phyloP scores from a whole-genome alignment of 2,113 vertebrate species.

The Dromiciops gliroides region DNA sequence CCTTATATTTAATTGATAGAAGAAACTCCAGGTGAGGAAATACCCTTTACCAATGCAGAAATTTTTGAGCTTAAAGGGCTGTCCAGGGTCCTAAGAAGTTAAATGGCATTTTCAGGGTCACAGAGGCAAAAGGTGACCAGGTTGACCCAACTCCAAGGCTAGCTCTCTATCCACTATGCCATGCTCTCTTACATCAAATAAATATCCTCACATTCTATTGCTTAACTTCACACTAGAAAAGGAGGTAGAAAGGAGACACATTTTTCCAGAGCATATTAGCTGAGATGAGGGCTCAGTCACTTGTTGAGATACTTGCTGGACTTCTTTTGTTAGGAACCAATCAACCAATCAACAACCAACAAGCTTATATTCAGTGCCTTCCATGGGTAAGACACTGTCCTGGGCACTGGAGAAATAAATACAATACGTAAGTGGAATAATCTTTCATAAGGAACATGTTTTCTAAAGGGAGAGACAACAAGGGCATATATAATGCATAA shows the following conservation, averaged over 20 bases:
- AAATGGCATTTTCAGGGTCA: not conserved
- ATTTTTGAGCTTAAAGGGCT: not conserved
- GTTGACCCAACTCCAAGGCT: not conserved
- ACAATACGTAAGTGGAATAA: not conserved
- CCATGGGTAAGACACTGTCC: not conserved
- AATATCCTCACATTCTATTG: slow-evolving; percentile 13
- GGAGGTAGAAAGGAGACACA: not conserved
- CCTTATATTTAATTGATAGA: not conserved
- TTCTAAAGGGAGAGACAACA: not conserved
- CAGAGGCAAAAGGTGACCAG: not conserved
- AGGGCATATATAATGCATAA: not conserved
- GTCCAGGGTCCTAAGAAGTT: not conserved
- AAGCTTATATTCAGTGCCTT: not conserved
- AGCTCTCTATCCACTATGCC: not conserved
- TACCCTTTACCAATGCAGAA: not conserved
- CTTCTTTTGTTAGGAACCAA: slow-evolving; percentile 7
- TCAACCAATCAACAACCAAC: not conserved
- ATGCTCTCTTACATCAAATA: slow-evolving; percentile 27
- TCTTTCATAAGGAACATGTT: not conserved
- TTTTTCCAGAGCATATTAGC: slow-evolving; percentile 8
- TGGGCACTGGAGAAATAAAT: not conserved
- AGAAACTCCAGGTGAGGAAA: not conserved
- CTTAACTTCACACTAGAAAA: slow-evolving; percentile 14
- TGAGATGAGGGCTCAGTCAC: not conserved
- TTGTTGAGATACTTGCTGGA: not conserved